A percentile compares a stretch with the other conserved stretches of the same genome.
These are phyloP conservation scores for Barnardius zonarius DNA, from an alignment of 2,113 vertebrate genomes.

Conservation along the genomic window DNA sequence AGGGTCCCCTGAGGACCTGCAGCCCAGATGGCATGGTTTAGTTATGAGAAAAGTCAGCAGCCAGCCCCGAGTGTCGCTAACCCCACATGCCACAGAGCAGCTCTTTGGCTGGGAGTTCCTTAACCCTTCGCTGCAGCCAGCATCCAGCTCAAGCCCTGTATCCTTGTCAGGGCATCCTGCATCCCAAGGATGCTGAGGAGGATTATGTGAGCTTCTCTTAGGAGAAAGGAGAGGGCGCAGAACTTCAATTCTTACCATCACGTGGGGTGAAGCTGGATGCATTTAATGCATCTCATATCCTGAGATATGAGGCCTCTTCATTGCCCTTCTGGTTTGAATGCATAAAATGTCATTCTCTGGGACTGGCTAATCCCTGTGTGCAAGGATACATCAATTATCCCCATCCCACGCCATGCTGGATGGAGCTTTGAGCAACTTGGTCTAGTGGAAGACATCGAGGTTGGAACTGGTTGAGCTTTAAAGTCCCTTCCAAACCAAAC, in stretches of 20 bases:
- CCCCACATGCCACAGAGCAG: not conserved
- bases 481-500: not conserved
- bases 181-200: not conserved
- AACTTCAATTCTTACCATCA: not conserved
- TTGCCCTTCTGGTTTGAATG: not conserved
- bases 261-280: not conserved
- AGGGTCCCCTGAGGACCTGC: not conserved
- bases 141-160: not conserved
- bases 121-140: not conserved
- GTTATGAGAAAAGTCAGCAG: not conserved
- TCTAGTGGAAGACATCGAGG: not conserved
- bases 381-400: not conserved
- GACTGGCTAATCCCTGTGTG: not conserved
- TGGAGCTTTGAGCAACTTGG: not conserved
- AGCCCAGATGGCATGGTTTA: slow-evolving; percentile 23
- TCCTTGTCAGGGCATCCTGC: not conserved
- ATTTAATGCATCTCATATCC: not conserved
- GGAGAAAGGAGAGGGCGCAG: not conserved
- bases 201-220: not conserved
- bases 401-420: not conserved
- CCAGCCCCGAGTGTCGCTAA: not conserved
- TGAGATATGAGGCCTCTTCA: not conserved
- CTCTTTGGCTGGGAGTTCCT: not conserved
- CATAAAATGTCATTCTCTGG: not conserved
- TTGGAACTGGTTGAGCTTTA: not conserved